Evolutionary conservation across 2,113 vertebrate genomes (phyloP).

Genomic region (Melospiza melodia): DNA sequence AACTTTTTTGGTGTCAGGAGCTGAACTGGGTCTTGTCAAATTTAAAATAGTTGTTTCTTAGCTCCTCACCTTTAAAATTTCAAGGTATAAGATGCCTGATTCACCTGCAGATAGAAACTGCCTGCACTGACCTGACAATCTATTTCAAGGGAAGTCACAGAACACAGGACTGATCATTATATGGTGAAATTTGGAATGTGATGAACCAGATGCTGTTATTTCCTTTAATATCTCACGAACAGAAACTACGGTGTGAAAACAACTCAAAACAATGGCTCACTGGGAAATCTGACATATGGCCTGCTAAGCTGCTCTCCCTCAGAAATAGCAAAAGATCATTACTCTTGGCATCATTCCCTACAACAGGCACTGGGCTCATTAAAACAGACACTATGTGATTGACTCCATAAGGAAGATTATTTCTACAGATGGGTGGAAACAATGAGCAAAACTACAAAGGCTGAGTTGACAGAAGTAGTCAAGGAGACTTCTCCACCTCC

Average conservation of each 20-base stretch:
- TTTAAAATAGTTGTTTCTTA: background rate
- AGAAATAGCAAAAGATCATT: slow-evolving; percentile 40
- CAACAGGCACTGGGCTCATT: slow-evolving; percentile 5
- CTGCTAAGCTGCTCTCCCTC: slow-evolving; percentile 28
- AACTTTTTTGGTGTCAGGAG: background rate
- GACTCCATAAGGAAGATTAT: background rate
- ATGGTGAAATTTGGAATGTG: background rate
- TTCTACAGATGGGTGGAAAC: slow-evolving; percentile 27
- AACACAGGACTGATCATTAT: background rate
- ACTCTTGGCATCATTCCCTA: background rate
- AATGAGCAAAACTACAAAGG: slow-evolving; percentile 1
- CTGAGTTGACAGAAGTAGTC: slow-evolving; percentile 21
- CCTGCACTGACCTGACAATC: background rate
- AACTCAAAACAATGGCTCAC: slow-evolving; percentile 37
- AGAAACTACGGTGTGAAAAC: slow-evolving; percentile 21
- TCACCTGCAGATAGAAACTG: background rate
- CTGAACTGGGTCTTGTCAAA: background rate
- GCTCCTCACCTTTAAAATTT: background rate
- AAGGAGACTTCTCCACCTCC: slow-evolving; percentile 57
- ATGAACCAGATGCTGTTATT: slow-evolving; percentile 44
- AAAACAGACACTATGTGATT: background rate
- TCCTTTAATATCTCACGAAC: slow-evolving; percentile 27
- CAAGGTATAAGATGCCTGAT: background rate
- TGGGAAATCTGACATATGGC: slow-evolving; percentile 52
- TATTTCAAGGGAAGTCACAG: background rate